Conservation (phyloP, 2,797 vertebrate species). For the Huso huso region DNA sequence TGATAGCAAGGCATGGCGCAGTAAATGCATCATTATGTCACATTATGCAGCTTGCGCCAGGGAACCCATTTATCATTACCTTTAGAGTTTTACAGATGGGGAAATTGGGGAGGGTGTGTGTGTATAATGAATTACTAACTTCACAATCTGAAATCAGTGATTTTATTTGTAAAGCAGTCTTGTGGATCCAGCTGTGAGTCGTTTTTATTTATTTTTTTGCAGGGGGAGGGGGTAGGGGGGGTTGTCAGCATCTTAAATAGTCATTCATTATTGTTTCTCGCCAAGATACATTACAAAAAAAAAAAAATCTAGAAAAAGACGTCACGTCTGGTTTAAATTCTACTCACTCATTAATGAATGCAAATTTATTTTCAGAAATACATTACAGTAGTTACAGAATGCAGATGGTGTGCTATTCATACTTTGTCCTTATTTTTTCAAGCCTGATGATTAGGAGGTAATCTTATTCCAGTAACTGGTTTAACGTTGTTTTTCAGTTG, state of each 20-base stretch:
- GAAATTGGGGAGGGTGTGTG: neutral
- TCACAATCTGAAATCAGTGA: constrained; percentile 1
- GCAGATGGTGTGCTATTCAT: neutral
- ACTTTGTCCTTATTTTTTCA: too few species aligned
- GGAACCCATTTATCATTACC: constrained; percentile 15
- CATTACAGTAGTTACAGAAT: constrained; percentile 10
- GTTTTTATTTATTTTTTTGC: neutral
- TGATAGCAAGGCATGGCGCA: constrained; percentile 3
- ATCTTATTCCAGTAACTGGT: too few species aligned
- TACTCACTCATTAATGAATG: neutral
- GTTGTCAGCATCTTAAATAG: too few species aligned
- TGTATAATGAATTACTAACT: constrained; percentile 10
- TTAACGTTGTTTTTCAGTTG: too few species aligned
- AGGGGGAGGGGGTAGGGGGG: neutral
- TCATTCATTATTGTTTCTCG: too few species aligned
- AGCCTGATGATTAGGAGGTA: too few species aligned
- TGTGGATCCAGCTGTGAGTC: neutral
- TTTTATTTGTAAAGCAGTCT: neutral
- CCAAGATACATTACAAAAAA: neutral
- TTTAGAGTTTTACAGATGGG: constrained; percentile 8
- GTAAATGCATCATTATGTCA: constrained; percentile 18
- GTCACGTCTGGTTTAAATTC: constrained; percentile 8
- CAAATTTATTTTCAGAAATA: constrained; percentile 1
- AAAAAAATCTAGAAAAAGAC: constrained; percentile 7
- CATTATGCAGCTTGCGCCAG: constrained; percentile 15